Conservation (phyloP, 2,888 invertebrate genomes). For the Eilema depressum region DNA sequence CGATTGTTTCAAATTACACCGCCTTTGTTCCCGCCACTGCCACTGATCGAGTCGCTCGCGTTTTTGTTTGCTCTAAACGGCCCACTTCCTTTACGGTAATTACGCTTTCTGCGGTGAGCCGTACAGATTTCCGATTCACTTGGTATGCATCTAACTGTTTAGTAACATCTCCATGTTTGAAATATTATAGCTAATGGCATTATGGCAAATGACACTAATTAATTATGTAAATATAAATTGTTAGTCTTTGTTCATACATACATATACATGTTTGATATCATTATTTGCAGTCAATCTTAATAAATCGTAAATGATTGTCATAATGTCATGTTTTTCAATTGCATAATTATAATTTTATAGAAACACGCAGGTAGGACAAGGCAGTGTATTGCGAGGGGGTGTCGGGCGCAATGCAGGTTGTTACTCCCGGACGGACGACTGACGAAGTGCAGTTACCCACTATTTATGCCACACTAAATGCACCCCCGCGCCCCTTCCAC, state of each 20-base stretch:
- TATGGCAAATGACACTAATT: background rate
- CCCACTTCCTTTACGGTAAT: slow-evolving; percentile 85
- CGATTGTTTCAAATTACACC: slow-evolving; percentile 87
- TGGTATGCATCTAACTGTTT: slow-evolving; percentile 64
- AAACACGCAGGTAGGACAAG: slow-evolving; percentile 61
- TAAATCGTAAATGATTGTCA: background rate
- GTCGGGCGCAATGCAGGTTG: slow-evolving; percentile 74
- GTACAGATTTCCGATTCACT: slow-evolving; percentile 71
- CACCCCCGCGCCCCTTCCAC: slow-evolving; percentile 68
- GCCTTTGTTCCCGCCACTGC: slow-evolving; percentile 85
- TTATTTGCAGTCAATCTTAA: background rate
- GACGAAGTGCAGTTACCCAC: slow-evolving; percentile 85
- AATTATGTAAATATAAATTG: background rate
- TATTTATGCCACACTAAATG: slow-evolving; percentile 82
- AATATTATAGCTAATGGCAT: background rate
- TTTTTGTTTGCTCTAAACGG: slow-evolving; percentile 84
- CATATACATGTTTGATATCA: background rate
- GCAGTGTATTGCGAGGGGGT: slow-evolving; percentile 58
- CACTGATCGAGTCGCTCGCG: slow-evolving; percentile 82
- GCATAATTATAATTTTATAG: slow-evolving; percentile 28
- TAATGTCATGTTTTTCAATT: background rate
- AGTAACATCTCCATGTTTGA: slow-evolving; percentile 38
- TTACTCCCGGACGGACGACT: slow-evolving; percentile 82
- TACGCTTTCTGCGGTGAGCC: slow-evolving; percentile 80
- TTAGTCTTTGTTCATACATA: background rate